Evolutionary conservation across 2,797 vertebrate species (phyloP).

Genomic region (Hirundo rustica): DNA sequence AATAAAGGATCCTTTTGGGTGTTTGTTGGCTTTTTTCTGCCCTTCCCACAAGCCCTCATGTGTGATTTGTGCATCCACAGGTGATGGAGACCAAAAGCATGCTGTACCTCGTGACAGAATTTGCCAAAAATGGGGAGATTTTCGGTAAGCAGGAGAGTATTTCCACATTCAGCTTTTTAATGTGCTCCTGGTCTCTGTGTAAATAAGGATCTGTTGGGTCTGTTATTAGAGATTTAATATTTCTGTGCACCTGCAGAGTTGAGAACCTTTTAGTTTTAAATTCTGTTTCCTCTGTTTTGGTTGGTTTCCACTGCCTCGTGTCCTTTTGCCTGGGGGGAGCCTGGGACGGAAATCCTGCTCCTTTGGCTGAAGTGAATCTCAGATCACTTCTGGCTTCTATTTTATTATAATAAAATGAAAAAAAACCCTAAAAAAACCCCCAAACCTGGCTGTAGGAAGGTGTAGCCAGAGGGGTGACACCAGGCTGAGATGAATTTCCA

Average conservation of each 20-base stretch:
- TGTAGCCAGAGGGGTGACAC: not conserved
- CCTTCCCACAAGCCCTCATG: not conserved
- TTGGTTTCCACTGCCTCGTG: not conserved
- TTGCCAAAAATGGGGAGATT: slow-evolving; percentile 98
- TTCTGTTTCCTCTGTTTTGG: not conserved
- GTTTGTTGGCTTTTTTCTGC: not conserved
- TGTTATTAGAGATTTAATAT: not conserved
- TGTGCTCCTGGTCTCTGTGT: not conserved
- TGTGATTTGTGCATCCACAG: slow-evolving; percentile 73
- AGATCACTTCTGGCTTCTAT: not conserved
- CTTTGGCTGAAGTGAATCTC: not conserved
- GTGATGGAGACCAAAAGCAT: slow-evolving; percentile 99
- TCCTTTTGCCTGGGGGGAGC: not conserved
- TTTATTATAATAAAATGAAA: not conserved
- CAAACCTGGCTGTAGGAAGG: not conserved
- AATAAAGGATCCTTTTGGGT: not conserved
- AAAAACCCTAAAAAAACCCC: not conserved
- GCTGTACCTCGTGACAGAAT: slow-evolving; percentile 98
- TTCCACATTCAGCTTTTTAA: not conserved
- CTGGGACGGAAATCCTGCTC: not conserved
- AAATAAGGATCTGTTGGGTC: not conserved
- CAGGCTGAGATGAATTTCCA: not conserved
- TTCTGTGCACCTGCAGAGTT: not conserved
- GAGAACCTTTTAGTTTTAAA: not conserved
- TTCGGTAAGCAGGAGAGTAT: slow-evolving; percentile 87